Evolutionary conservation across 2,888 invertebrate species (phyloP).

Genomic region (Slavum lentiscoides): DNA sequence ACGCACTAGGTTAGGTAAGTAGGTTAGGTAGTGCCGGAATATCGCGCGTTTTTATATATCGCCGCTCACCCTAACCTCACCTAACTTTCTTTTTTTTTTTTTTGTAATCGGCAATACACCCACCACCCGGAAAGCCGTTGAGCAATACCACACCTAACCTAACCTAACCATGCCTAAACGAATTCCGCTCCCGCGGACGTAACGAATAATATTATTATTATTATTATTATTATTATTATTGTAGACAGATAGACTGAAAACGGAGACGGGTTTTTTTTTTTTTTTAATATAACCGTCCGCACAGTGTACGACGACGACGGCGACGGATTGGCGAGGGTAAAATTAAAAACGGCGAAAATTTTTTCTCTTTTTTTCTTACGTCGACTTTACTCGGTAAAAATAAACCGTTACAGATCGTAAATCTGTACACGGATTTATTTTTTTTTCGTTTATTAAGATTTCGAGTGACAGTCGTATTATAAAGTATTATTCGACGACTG

Average conservation of each 20-base stretch:
- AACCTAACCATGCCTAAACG: too few relatives aligned
- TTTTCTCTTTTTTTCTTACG: not conserved
- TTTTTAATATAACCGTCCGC: conserved; percentile 29
- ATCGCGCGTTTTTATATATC: too few relatives aligned
- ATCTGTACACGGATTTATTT: not conserved
- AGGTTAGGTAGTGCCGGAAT: too few relatives aligned
- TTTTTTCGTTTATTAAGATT: conserved; percentile 42
- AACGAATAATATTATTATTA: not conserved
- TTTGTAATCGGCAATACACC: too few relatives aligned
- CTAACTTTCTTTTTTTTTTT: too few relatives aligned
- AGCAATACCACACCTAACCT: too few relatives aligned
- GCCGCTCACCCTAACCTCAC: too few relatives aligned
- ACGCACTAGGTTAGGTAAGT: too few relatives aligned
- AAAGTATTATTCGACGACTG: not conserved
- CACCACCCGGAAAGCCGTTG: too few relatives aligned
- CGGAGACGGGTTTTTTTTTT: too few relatives aligned
- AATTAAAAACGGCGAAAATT: not conserved
- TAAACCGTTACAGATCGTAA: conserved; percentile 38
- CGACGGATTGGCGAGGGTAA: not conserved
- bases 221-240: too few relatives aligned
- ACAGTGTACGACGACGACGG: too few relatives aligned
- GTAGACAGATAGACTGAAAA: not conserved
- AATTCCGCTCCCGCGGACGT: not conserved
- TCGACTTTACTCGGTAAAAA: not conserved
- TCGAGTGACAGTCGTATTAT: conserved; percentile 32